Conservation (phyloP, 2,888 invertebrate species). For the Drosophila mimetica region DNA sequence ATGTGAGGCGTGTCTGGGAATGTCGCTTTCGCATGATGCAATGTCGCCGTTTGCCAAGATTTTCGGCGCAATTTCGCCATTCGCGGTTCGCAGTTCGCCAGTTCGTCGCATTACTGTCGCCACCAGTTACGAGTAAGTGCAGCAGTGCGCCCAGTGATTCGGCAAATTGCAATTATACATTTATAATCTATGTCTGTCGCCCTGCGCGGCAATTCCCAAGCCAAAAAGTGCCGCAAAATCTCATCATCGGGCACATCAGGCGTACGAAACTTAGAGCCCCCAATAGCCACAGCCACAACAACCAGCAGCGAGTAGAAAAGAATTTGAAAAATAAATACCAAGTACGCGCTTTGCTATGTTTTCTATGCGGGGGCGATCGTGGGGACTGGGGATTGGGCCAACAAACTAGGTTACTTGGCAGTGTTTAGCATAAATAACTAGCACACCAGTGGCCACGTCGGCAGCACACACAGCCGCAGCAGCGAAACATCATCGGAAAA, state of each 20-base stretch:
- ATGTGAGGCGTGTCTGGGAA: conserved; percentile 76
- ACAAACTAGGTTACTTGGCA: conserved; percentile 76
- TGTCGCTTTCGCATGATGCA: conserved; percentile 72
- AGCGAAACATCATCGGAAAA: conserved; percentile 32
- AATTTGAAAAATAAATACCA: conserved; percentile 53
- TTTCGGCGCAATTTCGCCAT: conserved; percentile 38
- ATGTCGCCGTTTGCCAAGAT: conserved; percentile 65
- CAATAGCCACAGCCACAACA: background rate
- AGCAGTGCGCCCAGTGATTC: conserved; percentile 37
- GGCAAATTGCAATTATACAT: conserved; percentile 47
- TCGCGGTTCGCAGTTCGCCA: conserved; percentile 7
- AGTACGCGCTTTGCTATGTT: conserved; percentile 69
- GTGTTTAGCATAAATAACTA: conserved; percentile 71
- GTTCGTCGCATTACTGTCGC: conserved; percentile 43
- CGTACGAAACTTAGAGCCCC: background rate
- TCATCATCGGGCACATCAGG: too few relatives aligned
- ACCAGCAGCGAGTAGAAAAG: conserved; percentile 22
- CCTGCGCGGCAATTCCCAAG: conserved; percentile 34
- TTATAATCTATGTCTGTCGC: conserved; percentile 36
- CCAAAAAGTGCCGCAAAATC: conserved; percentile 44
- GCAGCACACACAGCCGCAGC: conserved; percentile 44
- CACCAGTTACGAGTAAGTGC: conserved; percentile 50
- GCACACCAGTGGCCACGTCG: conserved; percentile 52
- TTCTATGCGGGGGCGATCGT: conserved; percentile 39
- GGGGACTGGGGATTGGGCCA: conserved; percentile 28